Conservation (phyloP, 2,113 vertebrate species). For the Sinocyclocheilus grahami region DNA sequence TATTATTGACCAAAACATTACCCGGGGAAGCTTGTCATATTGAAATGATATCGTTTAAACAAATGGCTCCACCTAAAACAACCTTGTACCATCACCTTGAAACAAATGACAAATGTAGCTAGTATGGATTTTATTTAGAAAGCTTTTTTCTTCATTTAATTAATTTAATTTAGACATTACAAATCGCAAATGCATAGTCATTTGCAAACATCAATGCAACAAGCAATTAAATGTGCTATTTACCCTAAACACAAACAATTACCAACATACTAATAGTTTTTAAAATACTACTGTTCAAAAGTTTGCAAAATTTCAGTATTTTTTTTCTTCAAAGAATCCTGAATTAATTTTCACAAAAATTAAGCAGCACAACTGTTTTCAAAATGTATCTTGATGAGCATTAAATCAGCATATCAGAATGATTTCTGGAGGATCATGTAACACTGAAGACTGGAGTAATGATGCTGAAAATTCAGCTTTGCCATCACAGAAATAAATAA, state of each 20-base stretch:
- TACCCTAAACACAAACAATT: not conserved
- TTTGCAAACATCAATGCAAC: not conserved
- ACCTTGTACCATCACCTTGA: not conserved
- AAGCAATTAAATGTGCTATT: not conserved
- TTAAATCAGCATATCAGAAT: not conserved
- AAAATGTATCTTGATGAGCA: not conserved
- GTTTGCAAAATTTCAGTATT: not conserved
- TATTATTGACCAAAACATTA: not conserved
- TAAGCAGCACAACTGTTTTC: not conserved
- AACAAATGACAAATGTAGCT: not conserved
- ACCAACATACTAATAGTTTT: not conserved
- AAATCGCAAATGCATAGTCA: not conserved
- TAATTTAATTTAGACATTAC: not conserved
- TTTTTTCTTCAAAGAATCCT: no score
- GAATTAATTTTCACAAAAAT: not conserved
- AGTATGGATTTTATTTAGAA: not conserved
- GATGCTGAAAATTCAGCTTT: not conserved
- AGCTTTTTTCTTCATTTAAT: not conserved
- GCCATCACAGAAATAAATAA: not conserved
- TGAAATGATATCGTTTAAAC: not conserved
- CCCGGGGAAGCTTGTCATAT: not conserved
- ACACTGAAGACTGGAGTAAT: not conserved
- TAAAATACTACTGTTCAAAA: not conserved
- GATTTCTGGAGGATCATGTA: not conserved
- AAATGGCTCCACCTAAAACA: not conserved